These are phyloP conservation scores for Carettochelys insculpta DNA, from an alignment of 2,113 vertebrate genomes.

Conservation along the genomic window DNA sequence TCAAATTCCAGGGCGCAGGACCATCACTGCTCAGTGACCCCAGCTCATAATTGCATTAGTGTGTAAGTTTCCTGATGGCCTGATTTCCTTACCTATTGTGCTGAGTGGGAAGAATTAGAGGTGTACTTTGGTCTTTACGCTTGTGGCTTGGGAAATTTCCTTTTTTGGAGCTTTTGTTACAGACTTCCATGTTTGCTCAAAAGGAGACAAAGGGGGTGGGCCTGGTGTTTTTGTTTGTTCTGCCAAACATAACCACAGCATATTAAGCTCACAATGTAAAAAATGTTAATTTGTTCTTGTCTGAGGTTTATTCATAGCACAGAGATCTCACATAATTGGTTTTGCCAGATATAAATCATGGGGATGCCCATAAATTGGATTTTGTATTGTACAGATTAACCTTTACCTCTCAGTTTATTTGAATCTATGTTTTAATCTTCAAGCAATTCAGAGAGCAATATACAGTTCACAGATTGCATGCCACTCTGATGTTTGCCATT, in stretches of 20 bases:
- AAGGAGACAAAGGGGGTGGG: slow-evolving; percentile 30
- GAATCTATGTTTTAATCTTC: slow-evolving; percentile 9
- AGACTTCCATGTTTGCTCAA: slow-evolving; percentile 28
- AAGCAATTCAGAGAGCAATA: background rate
- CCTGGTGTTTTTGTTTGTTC: slow-evolving; percentile 51
- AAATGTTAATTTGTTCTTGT: slow-evolving; percentile 46
- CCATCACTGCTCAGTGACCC: slow-evolving; percentile 47
- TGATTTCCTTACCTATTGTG: slow-evolving; percentile 61
- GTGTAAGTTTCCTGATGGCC: slow-evolving; percentile 70
- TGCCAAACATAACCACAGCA: slow-evolving; percentile 46
- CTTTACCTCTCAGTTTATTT: background rate
- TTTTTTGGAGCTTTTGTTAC: slow-evolving; percentile 42
- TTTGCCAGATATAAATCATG: slow-evolving; percentile 28
- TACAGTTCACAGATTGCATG: background rate
- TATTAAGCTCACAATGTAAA: slow-evolving; percentile 35
- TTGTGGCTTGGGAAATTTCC: slow-evolving; percentile 44
- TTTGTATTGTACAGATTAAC: slow-evolving; percentile 1
- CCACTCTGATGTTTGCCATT: background rate
- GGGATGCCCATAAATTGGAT: slow-evolving; percentile 23
- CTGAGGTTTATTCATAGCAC: slow-evolving; percentile 61
- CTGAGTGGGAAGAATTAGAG: slow-evolving; percentile 33
- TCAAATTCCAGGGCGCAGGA: background rate
- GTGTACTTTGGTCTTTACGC: slow-evolving; percentile 11
- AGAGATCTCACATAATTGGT: slow-evolving; percentile 28
- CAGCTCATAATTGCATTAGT: slow-evolving; percentile 69